These are phyloP conservation scores for Cherax quadricarinatus DNA, from an alignment of 1,140 invertebrate genomes.

Conservation along the genomic window DNA sequence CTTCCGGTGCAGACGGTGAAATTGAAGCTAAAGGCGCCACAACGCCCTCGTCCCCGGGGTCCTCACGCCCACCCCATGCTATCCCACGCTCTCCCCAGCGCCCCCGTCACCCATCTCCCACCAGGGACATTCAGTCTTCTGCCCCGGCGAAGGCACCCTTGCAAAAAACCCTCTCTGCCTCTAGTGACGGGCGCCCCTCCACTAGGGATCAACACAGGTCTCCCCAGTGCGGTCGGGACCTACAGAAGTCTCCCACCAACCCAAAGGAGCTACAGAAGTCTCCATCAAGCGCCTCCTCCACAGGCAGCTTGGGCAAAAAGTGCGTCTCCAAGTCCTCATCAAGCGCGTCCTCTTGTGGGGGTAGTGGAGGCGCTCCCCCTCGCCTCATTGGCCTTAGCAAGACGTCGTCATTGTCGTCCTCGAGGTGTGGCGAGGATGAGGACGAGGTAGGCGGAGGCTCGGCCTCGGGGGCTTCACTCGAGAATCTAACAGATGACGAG, in stretches of 20 bases:
- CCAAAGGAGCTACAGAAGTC: slow-evolving; percentile 59
- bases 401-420: slow-evolving; percentile 64
- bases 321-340: slow-evolving; percentile 69
- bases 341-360: slow-evolving; percentile 61
- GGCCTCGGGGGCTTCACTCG: slow-evolving; percentile 64
- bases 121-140: slow-evolving; percentile 35
- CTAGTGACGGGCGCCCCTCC: slow-evolving; percentile 40
- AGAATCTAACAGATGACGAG: slow-evolving; percentile 78
- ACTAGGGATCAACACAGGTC: slow-evolving; percentile 21
- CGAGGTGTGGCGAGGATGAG: slow-evolving; percentile 62
- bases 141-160: slow-evolving; percentile 37
- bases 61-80: slow-evolving; percentile 55
- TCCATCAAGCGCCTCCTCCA: slow-evolving; percentile 67
- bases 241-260: slow-evolving; percentile 56
- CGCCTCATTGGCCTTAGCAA: slow-evolving; percentile 58
- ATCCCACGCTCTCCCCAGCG: slow-evolving; percentile 60
- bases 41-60: slow-evolving; percentile 53
- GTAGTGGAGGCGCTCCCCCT: slow-evolving; percentile 43
- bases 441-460: slow-evolving; percentile 58
- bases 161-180: slow-evolving; percentile 63
- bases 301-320: slow-evolving; percentile 61
- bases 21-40: slow-evolving; percentile 46
- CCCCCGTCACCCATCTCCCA: slow-evolving; percentile 54
- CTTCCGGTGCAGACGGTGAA: slow-evolving; percentile 61
- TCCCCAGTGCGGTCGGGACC: slow-evolving; percentile 28